A percentile compares a stretch with the other conserved stretches of the same genome.
Evolutionary conservation across 2,113 vertebrate species (phyloP).

Genomic region (Oncorhynchus nerka): DNA sequence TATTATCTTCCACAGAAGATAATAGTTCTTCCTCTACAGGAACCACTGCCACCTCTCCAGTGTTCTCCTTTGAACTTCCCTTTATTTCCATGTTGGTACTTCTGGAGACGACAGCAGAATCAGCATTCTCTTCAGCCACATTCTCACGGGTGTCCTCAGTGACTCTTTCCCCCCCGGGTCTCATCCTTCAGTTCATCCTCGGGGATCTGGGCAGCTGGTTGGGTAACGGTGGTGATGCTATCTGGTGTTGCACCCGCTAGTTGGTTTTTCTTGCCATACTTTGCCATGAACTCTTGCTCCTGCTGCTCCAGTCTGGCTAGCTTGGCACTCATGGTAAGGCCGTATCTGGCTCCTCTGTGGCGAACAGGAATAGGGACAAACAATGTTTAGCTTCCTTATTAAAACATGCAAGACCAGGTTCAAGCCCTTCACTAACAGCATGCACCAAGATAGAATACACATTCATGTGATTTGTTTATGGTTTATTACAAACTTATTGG

Average conservation of each 20-base stretch:
- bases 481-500: neutral
- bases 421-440: too few species aligned
- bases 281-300: conserved; percentile 86
- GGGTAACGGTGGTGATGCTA: neutral
- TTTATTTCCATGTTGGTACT: conserved; percentile 3
- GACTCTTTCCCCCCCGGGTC: conserved; percentile 12
- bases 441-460: neutral
- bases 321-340: conserved; percentile 92
- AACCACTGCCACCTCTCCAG: neutral
- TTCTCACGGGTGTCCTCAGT: neutral
- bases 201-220: neutral
- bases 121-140: neutral
- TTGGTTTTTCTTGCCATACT: conserved; percentile 60
- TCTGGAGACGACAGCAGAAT: neutral
- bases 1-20: neutral
- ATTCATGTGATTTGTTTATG: neutral
- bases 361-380: neutral
- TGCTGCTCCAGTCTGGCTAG: conserved; percentile 89
- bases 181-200: conserved; percentile 20
- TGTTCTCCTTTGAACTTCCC: conserved; percentile 28
- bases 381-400: conserved; percentile 1
- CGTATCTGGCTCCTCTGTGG: conserved; percentile 84
- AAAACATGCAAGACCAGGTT: neutral
- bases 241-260: neutral
- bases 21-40: neutral